Evolutionary conservation across 1,140 invertebrate species (phyloP), one percentile per base, ranked within the genome.

Genomic region (Eulimnadia texana): DNA sequence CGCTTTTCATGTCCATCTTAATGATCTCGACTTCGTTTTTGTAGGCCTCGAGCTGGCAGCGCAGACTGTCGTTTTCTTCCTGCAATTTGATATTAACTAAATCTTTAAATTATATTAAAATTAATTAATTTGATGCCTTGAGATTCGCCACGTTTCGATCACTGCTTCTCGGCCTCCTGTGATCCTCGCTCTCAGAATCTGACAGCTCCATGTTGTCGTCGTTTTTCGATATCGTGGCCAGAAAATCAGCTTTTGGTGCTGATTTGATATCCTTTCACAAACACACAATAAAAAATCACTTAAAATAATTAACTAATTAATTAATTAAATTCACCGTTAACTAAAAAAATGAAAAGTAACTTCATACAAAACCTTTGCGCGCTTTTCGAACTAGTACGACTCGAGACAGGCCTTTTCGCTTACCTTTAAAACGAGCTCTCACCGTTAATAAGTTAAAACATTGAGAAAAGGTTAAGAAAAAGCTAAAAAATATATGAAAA

Each of bases 11-110:
- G 73, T 77, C 86, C 74, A 63, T 81, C 67, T 68, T 85, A 64
- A 77, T 82, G 77, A 68, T 86, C 62, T 77, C 76, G 3, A 78
- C 84, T 76, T 95, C 93, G 75, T 94, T 94, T 70, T 93, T 92
- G 66, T 92, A 93, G 0, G 90, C 92, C 73, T 94, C 91, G 65
- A 96, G 71, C 77, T 96, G 91, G 74, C 90, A 93, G 51, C 86
- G 81, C 28, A 97, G 76, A 66, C 84, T 88, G 65, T 95, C 90
- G 72, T 93, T 94, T 70, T 93, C 91, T 64, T 91, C 88, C 79
- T 90, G 66, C 50, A 73, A 63, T 53, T 52, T 13, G 10, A 54
- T 6, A 13, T 54, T 25, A 11, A 24, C 19, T 33, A 25, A 23
- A 23, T 53, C 29, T 23, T 47, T n/a, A 19, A 47, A 23, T 29